Percentiles rank a stretch among this genome's conserved stretches.
phyloP scores from a whole-genome alignment of 2,797 vertebrate genomes.

The Melanotaenia trifasciata region DNA sequence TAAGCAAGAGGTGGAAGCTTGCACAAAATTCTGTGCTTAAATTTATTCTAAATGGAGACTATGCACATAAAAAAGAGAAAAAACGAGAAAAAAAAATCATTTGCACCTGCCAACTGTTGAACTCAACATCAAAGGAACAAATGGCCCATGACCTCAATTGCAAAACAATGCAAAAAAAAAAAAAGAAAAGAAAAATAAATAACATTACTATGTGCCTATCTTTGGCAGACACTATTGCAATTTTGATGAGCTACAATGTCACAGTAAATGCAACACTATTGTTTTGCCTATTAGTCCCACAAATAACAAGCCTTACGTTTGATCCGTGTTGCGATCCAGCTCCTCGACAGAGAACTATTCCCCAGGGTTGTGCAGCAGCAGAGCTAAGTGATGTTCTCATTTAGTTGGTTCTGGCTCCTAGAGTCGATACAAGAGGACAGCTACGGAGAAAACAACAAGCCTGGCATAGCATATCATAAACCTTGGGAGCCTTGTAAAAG shows the following conservation, averaged over 20 bases:
- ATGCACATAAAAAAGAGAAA: not conserved
- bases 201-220: constrained; percentile 17
- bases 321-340: constrained; percentile 76
- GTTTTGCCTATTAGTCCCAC: constrained; percentile 66
- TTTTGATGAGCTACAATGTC: constrained; percentile 61
- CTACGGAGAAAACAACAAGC: constrained; percentile 50
- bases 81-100: not conserved
- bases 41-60: constrained; percentile 7
- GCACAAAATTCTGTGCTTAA: not conserved
- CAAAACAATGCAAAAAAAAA: constrained; percentile 28
- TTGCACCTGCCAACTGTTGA: constrained; percentile 31
- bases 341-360: constrained; percentile 80
- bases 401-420: constrained; percentile 57
- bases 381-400: constrained; percentile 78
- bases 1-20: not conserved
- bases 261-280: constrained; percentile 46
- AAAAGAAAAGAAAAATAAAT: not conserved
- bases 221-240: constrained; percentile 40
- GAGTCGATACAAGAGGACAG: constrained; percentile 62
- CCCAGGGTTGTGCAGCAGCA: constrained; percentile 70
- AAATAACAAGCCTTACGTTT: constrained; percentile 57
- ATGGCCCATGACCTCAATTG: constrained; percentile 35
- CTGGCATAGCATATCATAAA: constrained; percentile 59
- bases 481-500: constrained; percentile 74
- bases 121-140: constrained; percentile 29